Conservation (phyloP, 2,113 vertebrate species). For the Notechis scutatus region DNA sequence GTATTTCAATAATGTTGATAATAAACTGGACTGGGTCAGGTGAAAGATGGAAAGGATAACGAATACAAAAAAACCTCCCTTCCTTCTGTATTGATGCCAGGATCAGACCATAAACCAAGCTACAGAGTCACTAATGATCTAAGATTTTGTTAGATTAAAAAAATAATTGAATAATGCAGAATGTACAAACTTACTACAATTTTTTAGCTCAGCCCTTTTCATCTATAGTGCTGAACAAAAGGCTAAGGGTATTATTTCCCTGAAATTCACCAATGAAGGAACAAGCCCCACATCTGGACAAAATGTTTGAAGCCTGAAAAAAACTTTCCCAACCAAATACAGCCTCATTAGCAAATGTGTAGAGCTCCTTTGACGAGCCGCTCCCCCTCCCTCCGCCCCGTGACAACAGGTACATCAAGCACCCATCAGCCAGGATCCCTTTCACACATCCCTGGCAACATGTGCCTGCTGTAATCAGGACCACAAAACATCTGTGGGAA, state of each 20-base stretch:
- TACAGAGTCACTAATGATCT: neutral
- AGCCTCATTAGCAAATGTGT: neutral
- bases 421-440: neutral
- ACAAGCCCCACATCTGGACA: neutral
- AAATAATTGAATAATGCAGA: no score
- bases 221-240: neutral
- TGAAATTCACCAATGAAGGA: neutral
- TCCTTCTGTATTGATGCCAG: neutral
- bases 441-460: conserved; percentile 34
- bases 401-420: neutral
- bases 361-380: no score
- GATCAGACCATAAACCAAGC: neutral
- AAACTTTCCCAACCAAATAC: neutral
- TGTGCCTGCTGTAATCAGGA: conserved; percentile 3
- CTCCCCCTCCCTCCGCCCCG: neutral
- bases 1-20: neutral
- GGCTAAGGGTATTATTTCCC: neutral
- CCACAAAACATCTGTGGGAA: conserved; percentile 18
- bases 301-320: neutral
- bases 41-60: neutral
- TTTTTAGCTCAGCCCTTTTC: neutral
- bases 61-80: neutral
- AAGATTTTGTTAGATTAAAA: neutral
- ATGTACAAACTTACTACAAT: neutral
- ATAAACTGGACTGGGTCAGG: neutral